Conservation (phyloP, 2,888 invertebrate genomes). For the Napeogenes sylphis region DNA sequence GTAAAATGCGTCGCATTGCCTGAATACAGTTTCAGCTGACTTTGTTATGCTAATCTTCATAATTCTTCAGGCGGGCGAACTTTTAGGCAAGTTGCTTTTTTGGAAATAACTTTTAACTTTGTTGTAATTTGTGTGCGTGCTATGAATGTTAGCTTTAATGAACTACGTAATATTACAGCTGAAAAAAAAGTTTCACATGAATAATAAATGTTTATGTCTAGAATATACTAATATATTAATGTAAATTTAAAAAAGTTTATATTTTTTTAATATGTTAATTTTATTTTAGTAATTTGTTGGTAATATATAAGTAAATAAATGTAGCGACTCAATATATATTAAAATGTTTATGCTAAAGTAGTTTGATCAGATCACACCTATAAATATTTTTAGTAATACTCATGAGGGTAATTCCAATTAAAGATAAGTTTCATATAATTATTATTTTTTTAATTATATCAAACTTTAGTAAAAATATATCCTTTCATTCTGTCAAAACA, state of each 20-base stretch:
- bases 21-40: conserved; percentile 68
- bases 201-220: neutral
- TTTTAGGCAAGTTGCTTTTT: conserved; percentile 67
- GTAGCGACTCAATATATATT: too few relatives aligned
- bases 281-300: too few relatives aligned
- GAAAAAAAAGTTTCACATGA: neutral
- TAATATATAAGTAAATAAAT: too few relatives aligned
- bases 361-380: too few relatives aligned
- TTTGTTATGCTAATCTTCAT: conserved; percentile 77
- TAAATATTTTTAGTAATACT: too few relatives aligned
- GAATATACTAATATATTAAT: neutral
- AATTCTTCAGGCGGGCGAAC: conserved; percentile 71
- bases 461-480: too few relatives aligned
- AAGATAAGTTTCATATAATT: too few relatives aligned
- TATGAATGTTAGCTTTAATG: conserved; percentile 47
- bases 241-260: neutral
- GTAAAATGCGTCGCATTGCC: conserved; percentile 62
- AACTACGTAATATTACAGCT: conserved; percentile 17
- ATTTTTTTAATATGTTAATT: too few relatives aligned
- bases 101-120: conserved; percentile 72
- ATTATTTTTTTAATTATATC: too few relatives aligned
- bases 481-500: too few relatives aligned
- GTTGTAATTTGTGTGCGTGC: conserved; percentile 62
- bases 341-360: too few relatives aligned
- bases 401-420: too few relatives aligned